These are phyloP conservation scores for Salarias fasciatus DNA, from an alignment of 2,797 vertebrate genomes.

Conservation along the genomic window DNA sequence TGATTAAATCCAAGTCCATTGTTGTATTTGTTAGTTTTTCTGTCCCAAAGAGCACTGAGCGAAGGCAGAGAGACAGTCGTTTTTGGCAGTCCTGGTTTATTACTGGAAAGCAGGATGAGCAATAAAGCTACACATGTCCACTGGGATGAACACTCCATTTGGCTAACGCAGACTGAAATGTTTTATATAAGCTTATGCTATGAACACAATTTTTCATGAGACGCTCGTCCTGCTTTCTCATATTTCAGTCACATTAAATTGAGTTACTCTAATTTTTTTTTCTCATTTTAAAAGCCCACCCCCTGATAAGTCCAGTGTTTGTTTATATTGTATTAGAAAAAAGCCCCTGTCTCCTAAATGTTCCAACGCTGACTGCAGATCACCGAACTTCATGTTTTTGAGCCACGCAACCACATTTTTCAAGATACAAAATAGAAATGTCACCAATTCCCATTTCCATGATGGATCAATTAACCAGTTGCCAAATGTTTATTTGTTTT, in stretches of 20 bases:
- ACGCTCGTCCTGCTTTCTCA: not conserved
- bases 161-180: not conserved
- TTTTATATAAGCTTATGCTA: not conserved
- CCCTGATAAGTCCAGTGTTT: no score
- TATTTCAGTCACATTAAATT: not conserved
- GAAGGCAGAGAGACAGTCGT: not conserved
- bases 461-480: no score
- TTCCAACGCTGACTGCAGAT: no score
- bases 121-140: not conserved
- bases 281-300: no score
- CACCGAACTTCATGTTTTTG: no score
- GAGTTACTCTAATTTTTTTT: not conserved
- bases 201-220: not conserved
- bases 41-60: not conserved
- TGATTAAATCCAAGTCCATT: not conserved
- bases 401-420: no score
- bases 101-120: not conserved
- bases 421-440: no score
- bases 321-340: no score
- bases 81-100: not conserved
- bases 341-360: no score
- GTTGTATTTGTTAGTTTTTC: not conserved
- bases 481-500: no score
- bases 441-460: no score
- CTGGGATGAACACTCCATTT: not conserved